Evolutionary conservation across 2,888 invertebrate species (phyloP), one percentile per base, ranked within the genome.

Genomic region (Sinopyrophorus schimmeli): DNA sequence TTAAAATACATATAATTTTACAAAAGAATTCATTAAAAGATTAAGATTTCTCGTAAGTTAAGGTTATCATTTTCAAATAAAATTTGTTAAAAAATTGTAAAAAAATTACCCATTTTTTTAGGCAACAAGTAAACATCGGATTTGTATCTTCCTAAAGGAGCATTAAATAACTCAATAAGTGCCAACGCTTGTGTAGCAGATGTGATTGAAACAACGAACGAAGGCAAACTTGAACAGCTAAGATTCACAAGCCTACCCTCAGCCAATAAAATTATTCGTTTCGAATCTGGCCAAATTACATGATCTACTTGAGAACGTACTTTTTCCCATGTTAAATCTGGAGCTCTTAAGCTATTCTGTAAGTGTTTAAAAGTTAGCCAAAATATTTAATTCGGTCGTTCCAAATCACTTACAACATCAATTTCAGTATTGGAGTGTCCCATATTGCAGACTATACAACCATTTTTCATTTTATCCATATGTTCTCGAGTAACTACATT

Each of bases 271-370:
- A 96, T 90, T 60, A 97, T 92, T 51, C 95, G 82, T 74, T 96
- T 97, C 53, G 95, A 93, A 74, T 92, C 94, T 5, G 96, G 95
- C 96, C 96, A 98, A 63, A 97, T 93, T 59, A 98, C 92, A 75
- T 98, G 97, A 76, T 98, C 97, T 27, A 98, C 97, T 78, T 97
- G 96, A 16, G 95, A 94, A 39, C 97, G 80, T 1, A 98, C 96
- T 67, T 94, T 89, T 76, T 98, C 97, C 97, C 97, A 97, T 43
- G 94, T 89, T 62, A 97, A 76, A 69, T 97, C 97, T 0, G 94
- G 92, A 14, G 96, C 96, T 53, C 94, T 80, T 53, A 98, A 75
- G 58, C 92, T 87, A 74, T 92, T 92, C 87, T 87, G 69, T 59
- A 72, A 69, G 57, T 34, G 17, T 10, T 16, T 20, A n/a, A 43